These are phyloP conservation scores for Drosophila ercepeae DNA, from an alignment of 1,140 invertebrate genomes.

Conservation along the genomic window DNA sequence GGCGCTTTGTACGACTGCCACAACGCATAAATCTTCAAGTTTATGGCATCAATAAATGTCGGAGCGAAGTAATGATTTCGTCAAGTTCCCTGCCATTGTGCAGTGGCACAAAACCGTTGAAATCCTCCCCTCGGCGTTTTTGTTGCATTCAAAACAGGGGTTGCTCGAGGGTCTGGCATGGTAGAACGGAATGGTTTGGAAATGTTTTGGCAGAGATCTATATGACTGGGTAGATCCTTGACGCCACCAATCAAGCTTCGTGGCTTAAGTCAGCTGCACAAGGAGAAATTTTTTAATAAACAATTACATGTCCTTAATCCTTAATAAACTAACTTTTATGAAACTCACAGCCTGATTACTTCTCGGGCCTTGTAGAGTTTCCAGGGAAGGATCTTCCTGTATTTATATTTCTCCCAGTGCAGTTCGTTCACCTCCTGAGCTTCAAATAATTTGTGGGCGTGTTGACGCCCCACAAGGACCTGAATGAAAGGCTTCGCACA, in stretches of 20 bases:
- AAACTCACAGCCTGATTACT: too few relatives aligned
- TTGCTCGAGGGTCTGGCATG: conserved; percentile 4
- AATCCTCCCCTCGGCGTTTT: conserved; percentile 36
- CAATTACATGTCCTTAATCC: too few relatives aligned
- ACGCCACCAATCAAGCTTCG: conserved; percentile 29
- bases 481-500: conserved; percentile 69
- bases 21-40: conserved; percentile 79
- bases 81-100: conserved; percentile 72
- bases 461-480: conserved; percentile 34
- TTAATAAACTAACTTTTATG: too few relatives aligned
- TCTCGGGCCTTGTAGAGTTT: too few relatives aligned
- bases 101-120: conserved; percentile 30
- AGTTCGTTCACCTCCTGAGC: conserved; percentile 28
- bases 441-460: conserved; percentile 29
- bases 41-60: conserved; percentile 83
- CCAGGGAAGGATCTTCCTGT: too few relatives aligned
- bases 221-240: conserved; percentile 28
- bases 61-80: conserved; percentile 80
- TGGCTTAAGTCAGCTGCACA: conserved; percentile 4
- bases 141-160: conserved; percentile 26
- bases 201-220: conserved; percentile 18
- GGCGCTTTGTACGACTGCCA: conserved; percentile 34
- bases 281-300: not conserved
- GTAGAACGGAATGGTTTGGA: not conserved
- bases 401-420: not conserved